Conservation (phyloP, 2,888 invertebrate genomes). For the Eristalis tenax region DNA sequence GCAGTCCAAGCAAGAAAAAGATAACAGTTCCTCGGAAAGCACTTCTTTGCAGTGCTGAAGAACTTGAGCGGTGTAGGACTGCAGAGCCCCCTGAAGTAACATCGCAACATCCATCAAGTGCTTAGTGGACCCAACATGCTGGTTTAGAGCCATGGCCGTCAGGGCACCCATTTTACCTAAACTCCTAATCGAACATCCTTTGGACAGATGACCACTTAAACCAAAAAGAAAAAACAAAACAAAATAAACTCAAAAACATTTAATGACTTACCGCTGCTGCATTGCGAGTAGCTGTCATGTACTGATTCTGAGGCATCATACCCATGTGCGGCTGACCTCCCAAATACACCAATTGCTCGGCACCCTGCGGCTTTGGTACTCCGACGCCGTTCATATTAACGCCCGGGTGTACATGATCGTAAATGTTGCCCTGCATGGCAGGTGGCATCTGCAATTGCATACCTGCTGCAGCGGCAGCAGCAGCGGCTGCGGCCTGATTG, state of each 20-base stretch:
- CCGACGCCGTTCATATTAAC: constrained; percentile 78
- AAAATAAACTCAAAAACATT: background rate
- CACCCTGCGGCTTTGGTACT: constrained; percentile 76
- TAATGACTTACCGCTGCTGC: constrained; percentile 80
- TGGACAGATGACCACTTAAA: background rate
- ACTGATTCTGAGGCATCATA: constrained; percentile 81
- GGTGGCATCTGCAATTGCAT: constrained; percentile 79
- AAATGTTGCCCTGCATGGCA: constrained; percentile 79
- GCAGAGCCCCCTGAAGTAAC: no score
- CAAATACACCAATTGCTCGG: constrained; percentile 80
- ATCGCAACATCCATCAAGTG: no score
- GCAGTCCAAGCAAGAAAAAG: no score
- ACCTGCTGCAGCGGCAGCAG: constrained; percentile 77
- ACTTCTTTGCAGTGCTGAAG: no score
- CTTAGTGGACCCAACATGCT: no score
- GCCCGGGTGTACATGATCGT: constrained; percentile 80
- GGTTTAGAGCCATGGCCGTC: no score
- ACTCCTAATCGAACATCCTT: background rate
- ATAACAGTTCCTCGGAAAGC: no score
- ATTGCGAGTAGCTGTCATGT: constrained; percentile 80
- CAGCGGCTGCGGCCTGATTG: constrained; percentile 78
- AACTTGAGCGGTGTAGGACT: no score
- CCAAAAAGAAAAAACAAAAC: background rate
- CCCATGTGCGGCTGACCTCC: constrained; percentile 80
- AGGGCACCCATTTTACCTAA: no score